Base-by-base conservation (phyloP, 1,140 invertebrate genomes). In the Dendroctonus valens region DNA sequence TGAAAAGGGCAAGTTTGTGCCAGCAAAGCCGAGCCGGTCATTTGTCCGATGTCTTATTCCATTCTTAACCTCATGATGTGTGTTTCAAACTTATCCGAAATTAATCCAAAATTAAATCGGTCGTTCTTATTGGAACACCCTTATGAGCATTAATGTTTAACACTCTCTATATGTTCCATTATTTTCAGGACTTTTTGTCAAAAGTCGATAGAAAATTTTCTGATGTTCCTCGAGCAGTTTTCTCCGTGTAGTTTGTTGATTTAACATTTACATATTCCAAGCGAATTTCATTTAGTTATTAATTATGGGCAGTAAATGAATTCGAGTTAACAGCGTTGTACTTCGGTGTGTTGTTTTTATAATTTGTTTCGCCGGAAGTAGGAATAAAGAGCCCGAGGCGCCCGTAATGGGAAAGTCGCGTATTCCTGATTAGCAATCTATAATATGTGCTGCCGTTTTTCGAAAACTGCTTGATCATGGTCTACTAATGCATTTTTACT, bases 401-500 rank as follows among this genome's bases (percentile, higher is more conserved):
- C 69, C 62, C 65, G 65, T 71, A 71, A 72, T 69, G 67, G 69
- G 67, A 70, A 67, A 72, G 58, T 64, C 69, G 70, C 69, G 68
- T 72, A 67, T 59, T 41, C 44, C 46, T 66, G 67, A 72, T 72
- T 71, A 72, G 69, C 69, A 67, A 72, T 72, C 69, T 69, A 55
- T 66, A 61, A 68, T 59, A 64, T 62, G 67, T 65, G 66, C 42
- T 59, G 65, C 59, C 58, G 53, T 68, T 68, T 26, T 62, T 51
- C 42, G 48, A 59, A 72, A 69, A 61, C 42, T 68, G 72, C 72
- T 60, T 49, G 40, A 67, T 73, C 72, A 73, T 73, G 65, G 50
- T 41, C 52, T 66, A 40, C 55, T 69, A 71, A 73, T 73, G 72
- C 67, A 73, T 73, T 73, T 72, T 69, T 68, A 67, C 62, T 55